Percentiles rank a stretch among this genome's conserved stretches.
Evolutionary conservation across 2,888 invertebrate species (phyloP).

Genomic region (Pristionchus mayeri): DNA sequence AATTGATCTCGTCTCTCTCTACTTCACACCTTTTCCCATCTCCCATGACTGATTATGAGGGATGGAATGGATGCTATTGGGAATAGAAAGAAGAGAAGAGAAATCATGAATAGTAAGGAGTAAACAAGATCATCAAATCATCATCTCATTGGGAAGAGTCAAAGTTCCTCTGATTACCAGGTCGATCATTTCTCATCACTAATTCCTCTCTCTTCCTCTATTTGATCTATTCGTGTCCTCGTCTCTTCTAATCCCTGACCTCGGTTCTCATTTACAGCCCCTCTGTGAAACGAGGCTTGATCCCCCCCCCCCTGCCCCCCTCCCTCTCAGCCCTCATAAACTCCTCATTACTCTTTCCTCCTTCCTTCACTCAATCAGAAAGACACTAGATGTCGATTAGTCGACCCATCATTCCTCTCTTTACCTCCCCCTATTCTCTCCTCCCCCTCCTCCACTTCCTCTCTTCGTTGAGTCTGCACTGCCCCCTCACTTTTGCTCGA

Average conservation of each 20-base stretch:
- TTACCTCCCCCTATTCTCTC: no score
- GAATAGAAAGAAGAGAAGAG: background rate
- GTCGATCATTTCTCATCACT: background rate
- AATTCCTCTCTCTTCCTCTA: constrained; percentile 13
- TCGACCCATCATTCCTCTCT: constrained; percentile 17
- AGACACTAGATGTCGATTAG: constrained; percentile 33
- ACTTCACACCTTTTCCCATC: background rate
- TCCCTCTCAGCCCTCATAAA: background rate
- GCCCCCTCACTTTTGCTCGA: no score
- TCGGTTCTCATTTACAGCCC: constrained; percentile 15
- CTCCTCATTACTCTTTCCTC: background rate
- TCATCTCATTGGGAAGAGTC: background rate
- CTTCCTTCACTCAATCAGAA: constrained; percentile 11
- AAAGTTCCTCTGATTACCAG: background rate
- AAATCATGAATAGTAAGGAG: background rate
- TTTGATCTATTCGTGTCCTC: background rate
- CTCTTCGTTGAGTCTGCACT: no score
- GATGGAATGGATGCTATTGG: background rate
- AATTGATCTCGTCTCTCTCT: background rate
- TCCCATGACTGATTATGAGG: constrained; percentile 28
- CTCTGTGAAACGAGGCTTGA: constrained; percentile 19
- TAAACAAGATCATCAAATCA: constrained; percentile 18
- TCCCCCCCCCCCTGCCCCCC: background rate
- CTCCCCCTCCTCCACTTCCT: no score
- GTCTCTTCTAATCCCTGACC: constrained; percentile 17